Evolutionary conservation across 2,888 invertebrate genomes (phyloP).

Genomic region (Xylocampa areola): DNA sequence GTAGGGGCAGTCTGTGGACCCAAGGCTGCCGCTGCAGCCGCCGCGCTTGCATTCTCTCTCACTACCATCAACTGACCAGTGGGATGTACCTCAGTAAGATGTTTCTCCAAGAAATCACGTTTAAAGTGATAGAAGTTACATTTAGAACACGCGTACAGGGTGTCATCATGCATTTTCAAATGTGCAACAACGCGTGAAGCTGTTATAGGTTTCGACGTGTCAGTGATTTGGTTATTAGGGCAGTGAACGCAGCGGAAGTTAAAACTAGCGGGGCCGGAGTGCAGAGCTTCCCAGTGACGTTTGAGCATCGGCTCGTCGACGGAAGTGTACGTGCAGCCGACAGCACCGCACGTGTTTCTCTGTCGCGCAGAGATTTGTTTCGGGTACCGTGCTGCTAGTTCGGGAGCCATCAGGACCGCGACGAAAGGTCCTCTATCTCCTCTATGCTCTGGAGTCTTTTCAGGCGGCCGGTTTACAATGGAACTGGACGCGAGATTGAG

Average conservation of each 20-base stretch:
- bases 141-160: slow-evolving; percentile 92
- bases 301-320: slow-evolving; percentile 93
- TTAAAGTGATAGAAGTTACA: slow-evolving; percentile 92
- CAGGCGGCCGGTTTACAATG: slow-evolving; percentile 62
- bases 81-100: slow-evolving; percentile 91
- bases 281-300: slow-evolving; percentile 93
- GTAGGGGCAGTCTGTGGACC: slow-evolving; percentile 65
- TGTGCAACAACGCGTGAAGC: slow-evolving; percentile 92
- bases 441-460: slow-evolving; percentile 62
- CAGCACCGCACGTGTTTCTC: slow-evolving; percentile 93
- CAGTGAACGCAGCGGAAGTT: slow-evolving; percentile 93
- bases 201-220: slow-evolving; percentile 81
- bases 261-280: slow-evolving; percentile 90
- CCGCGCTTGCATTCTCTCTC: slow-evolving; percentile 61
- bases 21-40: background rate
- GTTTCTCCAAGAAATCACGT: slow-evolving; percentile 91
- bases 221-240: slow-evolving; percentile 87
- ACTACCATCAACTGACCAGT: slow-evolving; percentile 80
- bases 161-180: slow-evolving; percentile 93
- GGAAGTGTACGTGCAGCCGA: slow-evolving; percentile 92
- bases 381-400: slow-evolving; percentile 75
- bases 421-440: slow-evolving; percentile 14
- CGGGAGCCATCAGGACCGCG: slow-evolving; percentile 61
- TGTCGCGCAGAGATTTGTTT: slow-evolving; percentile 86
- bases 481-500: slow-evolving; percentile 94